phyloP scores from a whole-genome alignment of 2,888 invertebrate genomes.

The Tridacna crocea region DNA sequence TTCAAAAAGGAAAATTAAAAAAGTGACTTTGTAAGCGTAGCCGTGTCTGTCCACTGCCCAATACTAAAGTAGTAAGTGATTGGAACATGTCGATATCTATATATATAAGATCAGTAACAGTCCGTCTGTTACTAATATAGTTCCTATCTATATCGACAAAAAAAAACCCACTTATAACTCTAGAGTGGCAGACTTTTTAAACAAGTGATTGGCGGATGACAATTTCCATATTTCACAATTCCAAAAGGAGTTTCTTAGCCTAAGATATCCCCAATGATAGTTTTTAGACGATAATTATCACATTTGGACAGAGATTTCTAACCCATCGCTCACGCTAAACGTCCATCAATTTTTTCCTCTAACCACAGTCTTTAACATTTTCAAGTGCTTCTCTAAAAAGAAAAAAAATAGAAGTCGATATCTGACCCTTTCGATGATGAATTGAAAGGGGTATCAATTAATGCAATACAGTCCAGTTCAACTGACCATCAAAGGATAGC shows the following conservation, averaged over 20 bases:
- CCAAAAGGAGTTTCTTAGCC: neutral
- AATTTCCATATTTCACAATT: slow-evolving; percentile 21
- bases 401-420: no score
- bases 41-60: neutral
- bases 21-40: no score
- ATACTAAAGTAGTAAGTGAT: slow-evolving; percentile 6
- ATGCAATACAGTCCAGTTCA: neutral
- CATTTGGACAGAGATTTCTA: neutral
- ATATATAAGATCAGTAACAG: slow-evolving; percentile 11
- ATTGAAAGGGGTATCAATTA: slow-evolving; percentile 11
- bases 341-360: neutral
- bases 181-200: slow-evolving; percentile 14
- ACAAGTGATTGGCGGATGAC: slow-evolving; percentile 10
- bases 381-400: no score
- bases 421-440: neutral
- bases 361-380: neutral
- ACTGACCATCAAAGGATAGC: slow-evolving; percentile 19
- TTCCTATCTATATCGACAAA: neutral
- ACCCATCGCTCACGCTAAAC: neutral
- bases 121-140: neutral
- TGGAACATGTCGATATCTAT: neutral
- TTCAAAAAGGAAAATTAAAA: no score
- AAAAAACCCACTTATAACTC: slow-evolving; percentile 6
- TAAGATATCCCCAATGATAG: neutral
- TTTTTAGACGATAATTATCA: neutral